Percentiles rank a stretch among this genome's conserved stretches.
Evolutionary conservation across 2,113 vertebrate species (phyloP).

Genomic region (Calonectris borealis): DNA sequence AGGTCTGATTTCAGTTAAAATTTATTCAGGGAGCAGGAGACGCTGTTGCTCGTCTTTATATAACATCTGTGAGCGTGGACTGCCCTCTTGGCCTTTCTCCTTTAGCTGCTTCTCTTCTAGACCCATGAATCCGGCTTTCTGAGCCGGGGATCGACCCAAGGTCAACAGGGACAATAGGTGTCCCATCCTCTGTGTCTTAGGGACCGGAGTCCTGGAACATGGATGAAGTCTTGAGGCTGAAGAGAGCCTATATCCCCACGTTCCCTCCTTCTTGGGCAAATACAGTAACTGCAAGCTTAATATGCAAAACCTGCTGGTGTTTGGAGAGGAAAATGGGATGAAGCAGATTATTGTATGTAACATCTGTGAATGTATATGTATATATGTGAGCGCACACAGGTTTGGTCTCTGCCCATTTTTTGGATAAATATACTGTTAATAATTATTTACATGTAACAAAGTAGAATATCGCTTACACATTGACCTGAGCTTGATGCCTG

Average conservation of each 20-base stretch:
- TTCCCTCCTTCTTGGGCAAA: neutral
- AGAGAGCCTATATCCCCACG: neutral
- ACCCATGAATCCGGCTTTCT: neutral
- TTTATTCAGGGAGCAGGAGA: neutral
- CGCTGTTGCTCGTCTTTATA: neutral
- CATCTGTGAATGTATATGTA: neutral
- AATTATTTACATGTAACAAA: neutral
- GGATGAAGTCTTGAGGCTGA: neutral
- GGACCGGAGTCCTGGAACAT: neutral
- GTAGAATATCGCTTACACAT: neutral
- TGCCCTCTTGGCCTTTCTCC: neutral
- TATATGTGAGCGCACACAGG: neutral
- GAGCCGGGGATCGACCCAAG: neutral
- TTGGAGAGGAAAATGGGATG: neutral
- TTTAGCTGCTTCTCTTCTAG: neutral
- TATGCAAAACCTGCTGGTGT: neutral
- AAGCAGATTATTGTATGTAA: neutral
- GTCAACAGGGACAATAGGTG: neutral
- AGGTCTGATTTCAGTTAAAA: neutral
- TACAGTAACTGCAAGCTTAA: neutral
- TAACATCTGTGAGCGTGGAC: neutral
- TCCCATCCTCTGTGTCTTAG: neutral
- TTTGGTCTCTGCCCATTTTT: neutral
- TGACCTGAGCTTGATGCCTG: neutral
- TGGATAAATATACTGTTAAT: neutral